Evolutionary conservation across 2,888 invertebrate genomes (phyloP), one percentile per base, ranked within the genome.

Genomic region (Torymus tubicola): DNA sequence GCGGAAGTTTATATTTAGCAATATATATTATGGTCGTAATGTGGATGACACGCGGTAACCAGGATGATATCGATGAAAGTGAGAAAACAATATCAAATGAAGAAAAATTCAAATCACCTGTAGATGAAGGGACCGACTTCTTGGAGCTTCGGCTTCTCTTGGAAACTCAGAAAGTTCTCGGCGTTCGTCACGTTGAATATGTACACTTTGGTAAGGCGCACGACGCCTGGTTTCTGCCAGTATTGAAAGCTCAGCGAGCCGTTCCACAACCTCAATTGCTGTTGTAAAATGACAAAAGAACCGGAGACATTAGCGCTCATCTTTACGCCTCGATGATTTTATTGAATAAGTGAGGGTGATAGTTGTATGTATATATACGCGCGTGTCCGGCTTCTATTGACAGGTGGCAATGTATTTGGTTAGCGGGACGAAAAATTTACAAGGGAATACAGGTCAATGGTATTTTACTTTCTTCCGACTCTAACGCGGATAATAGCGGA

Each of bases 171-270:
- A 87, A 96, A 96, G 1, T 93, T 95, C 76, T 96, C 96, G 0
- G 96, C 94, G 91, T 97, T 97, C 31, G 96, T 96, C 14, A 97
- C 95, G 91, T 97, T 97, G 92, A 96, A 97, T 87, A 97, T 96
- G 89, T 96, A 97, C 18, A 97, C 95, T 92, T 96, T 96, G 84
- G 96, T 96, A 80, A 96, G 91, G 80, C 96, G 92, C 83, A 95
- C 93, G 13, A 97, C 96, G 0, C 96, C 96, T 0, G 96, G 96
- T 86, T 95, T 94, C 88, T 96, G 96, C 96, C 96, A 96, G 90
- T 96, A 97, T 86, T 96, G 96, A 92, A 96, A 97, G 89, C 96
- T 96, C 61, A 97, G 88, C 0, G 96, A 96, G 13, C 96, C 96
- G 88, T 97, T 97, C 94, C 95, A 95, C 82, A 97, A 92, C 89